Evolutionary conservation across 2,797 vertebrate species (phyloP).

Genomic region (Pangasius sanitwongsei): DNA sequence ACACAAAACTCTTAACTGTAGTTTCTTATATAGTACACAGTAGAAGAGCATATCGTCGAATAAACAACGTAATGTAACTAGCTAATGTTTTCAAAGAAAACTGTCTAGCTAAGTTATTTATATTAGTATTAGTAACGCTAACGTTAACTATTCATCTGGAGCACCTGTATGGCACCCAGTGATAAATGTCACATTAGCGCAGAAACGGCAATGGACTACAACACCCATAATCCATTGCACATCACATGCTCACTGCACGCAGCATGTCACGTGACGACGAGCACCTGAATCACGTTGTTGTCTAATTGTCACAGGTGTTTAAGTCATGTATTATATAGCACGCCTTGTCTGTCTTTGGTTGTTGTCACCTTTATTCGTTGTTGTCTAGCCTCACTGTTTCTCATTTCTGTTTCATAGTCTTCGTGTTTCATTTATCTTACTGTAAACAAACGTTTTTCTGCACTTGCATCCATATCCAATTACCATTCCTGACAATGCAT

Average conservation of each 20-base stretch:
- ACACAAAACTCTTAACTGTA: not conserved
- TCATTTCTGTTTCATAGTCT: too few relatives aligned
- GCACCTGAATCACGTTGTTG: not conserved
- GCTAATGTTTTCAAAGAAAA: not conserved
- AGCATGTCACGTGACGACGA: not conserved
- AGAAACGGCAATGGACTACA: not conserved
- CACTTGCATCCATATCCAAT: too few relatives aligned
- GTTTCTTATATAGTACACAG: not conserved
- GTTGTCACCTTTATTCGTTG: not conserved
- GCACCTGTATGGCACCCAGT: not conserved
- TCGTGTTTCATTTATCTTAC: too few relatives aligned
- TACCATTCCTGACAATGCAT: not conserved
- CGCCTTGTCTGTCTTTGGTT: too few relatives aligned
- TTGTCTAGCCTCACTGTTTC: too few relatives aligned
- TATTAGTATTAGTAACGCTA: not conserved
- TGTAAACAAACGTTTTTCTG: too few relatives aligned
- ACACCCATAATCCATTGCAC: not conserved
- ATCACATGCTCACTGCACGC: not conserved
- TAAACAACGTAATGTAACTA: not conserved
- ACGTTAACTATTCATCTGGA: not conserved
- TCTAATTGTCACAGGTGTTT: not conserved
- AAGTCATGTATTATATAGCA: not conserved
- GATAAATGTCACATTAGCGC: not conserved
- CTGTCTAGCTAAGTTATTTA: not conserved
- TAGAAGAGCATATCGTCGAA: not conserved